Evolutionary conservation across 2,113 vertebrate species (phyloP), one percentile per base, ranked within the genome.

Genomic region (Halcyon senegalensis): DNA sequence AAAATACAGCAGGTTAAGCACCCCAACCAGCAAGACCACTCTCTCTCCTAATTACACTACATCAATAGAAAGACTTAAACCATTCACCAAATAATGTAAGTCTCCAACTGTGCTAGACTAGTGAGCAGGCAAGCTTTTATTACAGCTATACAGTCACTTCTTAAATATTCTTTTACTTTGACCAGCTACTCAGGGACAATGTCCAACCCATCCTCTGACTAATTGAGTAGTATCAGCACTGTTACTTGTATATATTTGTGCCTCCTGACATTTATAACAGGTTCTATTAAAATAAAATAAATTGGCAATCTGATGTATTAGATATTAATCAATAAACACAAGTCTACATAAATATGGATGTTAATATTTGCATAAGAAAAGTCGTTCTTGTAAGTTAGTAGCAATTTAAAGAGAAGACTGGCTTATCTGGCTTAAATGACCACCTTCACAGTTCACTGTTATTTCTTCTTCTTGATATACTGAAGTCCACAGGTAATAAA

Each of bases 31-130:
- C 44, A 64, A 80, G 55, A 56, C 11, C 67, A 46, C 35, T 35
- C 41, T 68, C 66, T 93, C 27, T 81, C 76, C 53, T 84, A 81
- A 89, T 41, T 81, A 56, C 50, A 46, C 11, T 41, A 48, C 37
- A 92, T 56, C 62, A 90, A 51, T 5, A 75, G 35, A 93, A 95
- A 95, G 66, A 62, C 72, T 56, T 79, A 91, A n/a, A 60, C 80
- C 5, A 13, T 53, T 87, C 62, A 63, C 67, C 58, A 74, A 23
- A 41, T 51, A 85, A 78, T 85, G 30, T 81, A 74, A 70, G 41
- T 81, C 48, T 80, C 79, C 89, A 79, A 41, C 78, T 77, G 66
- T 19, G 64, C 66, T 13, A 15, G 70, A 39, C 27, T 51, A 73
- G 56, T 53, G 35, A 41, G 75, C 75, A 64, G 60, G 68, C 35